Conservation (phyloP, 1,140 invertebrate genomes). For the Drosophila littoralis region DNA sequence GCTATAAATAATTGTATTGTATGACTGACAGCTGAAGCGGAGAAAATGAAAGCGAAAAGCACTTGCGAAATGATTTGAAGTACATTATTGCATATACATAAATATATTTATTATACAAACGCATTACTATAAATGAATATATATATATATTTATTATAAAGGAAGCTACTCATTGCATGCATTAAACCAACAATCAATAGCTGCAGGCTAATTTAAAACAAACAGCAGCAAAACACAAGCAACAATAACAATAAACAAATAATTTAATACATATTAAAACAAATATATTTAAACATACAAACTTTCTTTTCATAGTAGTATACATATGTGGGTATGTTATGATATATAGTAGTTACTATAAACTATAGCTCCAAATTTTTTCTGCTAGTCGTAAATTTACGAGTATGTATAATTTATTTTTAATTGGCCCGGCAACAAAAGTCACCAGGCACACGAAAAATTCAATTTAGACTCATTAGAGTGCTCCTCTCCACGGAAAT, state of each 20-base stretch:
- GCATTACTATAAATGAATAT: slow-evolving; percentile 26
- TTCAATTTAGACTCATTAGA: slow-evolving; percentile 56
- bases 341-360: not conserved
- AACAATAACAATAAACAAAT: slow-evolving; percentile 45
- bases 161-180: slow-evolving; percentile 21
- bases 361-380: too few relatives aligned
- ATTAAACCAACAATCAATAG: slow-evolving; percentile 11
- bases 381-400: too few relatives aligned
- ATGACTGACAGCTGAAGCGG: slow-evolving; percentile 55
- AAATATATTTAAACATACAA: not conserved
- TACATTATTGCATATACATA: slow-evolving; percentile 38
- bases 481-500: slow-evolving; percentile 56
- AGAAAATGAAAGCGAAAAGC: slow-evolving; percentile 20
- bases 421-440: slow-evolving; percentile 42
- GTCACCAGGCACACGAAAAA: slow-evolving; percentile 40
- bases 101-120: slow-evolving; percentile 27
- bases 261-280: slow-evolving; percentile 24
- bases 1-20: slow-evolving; percentile 63
- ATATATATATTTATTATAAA: slow-evolving; percentile 42
- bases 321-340: not conserved
- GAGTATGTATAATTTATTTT: slow-evolving; percentile 3
- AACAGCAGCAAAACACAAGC: slow-evolving; percentile 16
- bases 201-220: slow-evolving; percentile 13
- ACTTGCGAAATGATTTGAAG: slow-evolving; percentile 39
- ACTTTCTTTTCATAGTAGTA: not conserved